phyloP scores from a whole-genome alignment of 2,797 vertebrate genomes.

The Emys orbicularis region DNA sequence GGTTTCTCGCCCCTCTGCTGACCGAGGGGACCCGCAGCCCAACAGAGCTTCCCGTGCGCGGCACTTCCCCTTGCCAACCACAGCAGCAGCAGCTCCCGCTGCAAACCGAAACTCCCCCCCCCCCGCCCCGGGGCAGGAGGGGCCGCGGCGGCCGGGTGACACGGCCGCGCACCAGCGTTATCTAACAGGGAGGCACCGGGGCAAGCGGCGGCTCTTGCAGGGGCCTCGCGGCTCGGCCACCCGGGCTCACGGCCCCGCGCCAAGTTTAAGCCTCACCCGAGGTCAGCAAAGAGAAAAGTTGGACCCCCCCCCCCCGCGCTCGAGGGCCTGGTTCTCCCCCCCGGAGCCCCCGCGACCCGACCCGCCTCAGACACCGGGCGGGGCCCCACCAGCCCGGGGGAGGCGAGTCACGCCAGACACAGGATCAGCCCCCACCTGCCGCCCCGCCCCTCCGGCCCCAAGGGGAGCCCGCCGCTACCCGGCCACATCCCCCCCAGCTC shows the following conservation, averaged over 20 bases:
- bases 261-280: neutral
- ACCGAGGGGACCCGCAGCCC: no score
- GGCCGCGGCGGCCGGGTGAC: no score
- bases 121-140: neutral
- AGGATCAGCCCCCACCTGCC: no score
- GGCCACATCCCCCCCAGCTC: neutral
- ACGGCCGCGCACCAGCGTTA: no score
- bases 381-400: neutral
- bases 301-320: neutral
- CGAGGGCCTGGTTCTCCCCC: no score
- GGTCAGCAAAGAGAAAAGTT: neutral
- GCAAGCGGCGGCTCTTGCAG: no score
- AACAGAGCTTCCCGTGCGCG: no score
- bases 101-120: neutral
- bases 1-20: neutral
- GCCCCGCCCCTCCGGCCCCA: no score
- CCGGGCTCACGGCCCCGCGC: neutral
- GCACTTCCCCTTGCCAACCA: no score
- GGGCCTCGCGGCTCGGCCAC: neutral
- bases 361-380: no score
- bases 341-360: neutral
- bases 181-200: no score
- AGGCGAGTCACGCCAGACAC: neutral
- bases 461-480: fast-evolving
- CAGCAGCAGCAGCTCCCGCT: neutral